Conservation (phyloP, 2,797 vertebrate genomes). For the Silurus aristotelis region DNA sequence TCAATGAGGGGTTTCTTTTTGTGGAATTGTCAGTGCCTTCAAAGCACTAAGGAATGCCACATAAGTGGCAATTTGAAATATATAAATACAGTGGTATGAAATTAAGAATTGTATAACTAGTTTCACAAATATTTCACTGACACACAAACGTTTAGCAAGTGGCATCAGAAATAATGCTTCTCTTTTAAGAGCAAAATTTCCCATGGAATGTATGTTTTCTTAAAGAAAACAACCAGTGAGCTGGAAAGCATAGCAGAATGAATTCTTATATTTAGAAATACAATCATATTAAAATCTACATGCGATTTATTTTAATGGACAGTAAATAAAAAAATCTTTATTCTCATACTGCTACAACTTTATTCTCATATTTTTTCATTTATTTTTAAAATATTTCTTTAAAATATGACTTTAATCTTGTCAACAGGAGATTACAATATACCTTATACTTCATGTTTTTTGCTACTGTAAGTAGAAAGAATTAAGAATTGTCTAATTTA, state of each 20-base stretch:
- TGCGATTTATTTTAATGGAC: too few relatives aligned
- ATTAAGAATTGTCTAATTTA: neutral
- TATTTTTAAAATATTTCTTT: too few relatives aligned
- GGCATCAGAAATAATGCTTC: neutral
- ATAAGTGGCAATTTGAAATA: neutral
- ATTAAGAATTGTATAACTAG: neutral
- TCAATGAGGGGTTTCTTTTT: neutral
- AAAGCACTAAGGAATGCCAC: neutral
- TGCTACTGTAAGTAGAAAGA: neutral
- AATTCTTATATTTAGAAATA: too few relatives aligned
- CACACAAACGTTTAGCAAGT: neutral
- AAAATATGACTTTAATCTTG: too few relatives aligned
- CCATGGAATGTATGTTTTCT: too few relatives aligned
- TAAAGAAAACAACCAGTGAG: neutral
- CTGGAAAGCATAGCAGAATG: neutral
- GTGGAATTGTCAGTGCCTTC: neutral
- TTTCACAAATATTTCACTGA: neutral
- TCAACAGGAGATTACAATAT: neutral
- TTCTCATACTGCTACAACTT: too few relatives aligned
- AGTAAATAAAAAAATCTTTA: too few relatives aligned
- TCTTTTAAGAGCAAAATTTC: neutral
- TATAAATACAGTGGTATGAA: constrained; percentile 1
- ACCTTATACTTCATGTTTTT: neutral
- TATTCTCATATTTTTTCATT: too few relatives aligned
- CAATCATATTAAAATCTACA: too few relatives aligned